Percentiles rank a stretch among this genome's conserved stretches.
These are phyloP conservation scores for Lutraria rhynchaena DNA, from an alignment of 1,140 invertebrate genomes.

Conservation along the genomic window DNA sequence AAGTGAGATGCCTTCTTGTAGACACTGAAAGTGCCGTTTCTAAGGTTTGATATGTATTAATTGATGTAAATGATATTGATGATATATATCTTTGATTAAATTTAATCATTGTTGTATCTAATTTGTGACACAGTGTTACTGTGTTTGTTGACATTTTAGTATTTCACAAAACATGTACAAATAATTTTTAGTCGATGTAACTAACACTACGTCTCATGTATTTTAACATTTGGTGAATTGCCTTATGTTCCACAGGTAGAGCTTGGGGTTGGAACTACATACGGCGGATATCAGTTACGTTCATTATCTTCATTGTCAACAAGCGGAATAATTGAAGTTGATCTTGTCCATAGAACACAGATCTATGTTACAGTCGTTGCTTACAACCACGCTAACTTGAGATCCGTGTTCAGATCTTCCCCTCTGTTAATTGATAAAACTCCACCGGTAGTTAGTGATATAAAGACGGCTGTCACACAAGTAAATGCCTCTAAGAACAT, in stretches of 20 bases:
- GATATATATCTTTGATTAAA: too few relatives aligned
- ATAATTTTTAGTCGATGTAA: too few relatives aligned
- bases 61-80: too few relatives aligned
- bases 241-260: too few relatives aligned
- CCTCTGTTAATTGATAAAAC: constrained; percentile 54
- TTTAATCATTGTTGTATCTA: too few relatives aligned
- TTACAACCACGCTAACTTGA: constrained; percentile 59
- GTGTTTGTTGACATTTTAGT: too few relatives aligned
- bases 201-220: too few relatives aligned
- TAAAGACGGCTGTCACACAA: constrained; percentile 2
- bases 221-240: too few relatives aligned
- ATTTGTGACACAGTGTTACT: too few relatives aligned
- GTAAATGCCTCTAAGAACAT: background rate
- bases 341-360: constrained; percentile 37
- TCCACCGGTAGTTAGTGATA: constrained; percentile 31
- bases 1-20: background rate
- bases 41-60: constrained; percentile 15
- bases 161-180: too few relatives aligned
- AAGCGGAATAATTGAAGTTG: constrained; percentile 28
- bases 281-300: constrained; percentile 53
- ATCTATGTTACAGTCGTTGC: constrained; percentile 55
- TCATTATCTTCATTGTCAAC: constrained; percentile 21
- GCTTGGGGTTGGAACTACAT: constrained; percentile 59
- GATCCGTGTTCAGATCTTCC: constrained; percentile 35
- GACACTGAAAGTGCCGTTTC: constrained; percentile 18